Percentiles rank a stretch among this genome's conserved stretches.
Conservation (phyloP, 35 echinoderm and acorn worm species). For the Nesometra sesokonis region DNA sequence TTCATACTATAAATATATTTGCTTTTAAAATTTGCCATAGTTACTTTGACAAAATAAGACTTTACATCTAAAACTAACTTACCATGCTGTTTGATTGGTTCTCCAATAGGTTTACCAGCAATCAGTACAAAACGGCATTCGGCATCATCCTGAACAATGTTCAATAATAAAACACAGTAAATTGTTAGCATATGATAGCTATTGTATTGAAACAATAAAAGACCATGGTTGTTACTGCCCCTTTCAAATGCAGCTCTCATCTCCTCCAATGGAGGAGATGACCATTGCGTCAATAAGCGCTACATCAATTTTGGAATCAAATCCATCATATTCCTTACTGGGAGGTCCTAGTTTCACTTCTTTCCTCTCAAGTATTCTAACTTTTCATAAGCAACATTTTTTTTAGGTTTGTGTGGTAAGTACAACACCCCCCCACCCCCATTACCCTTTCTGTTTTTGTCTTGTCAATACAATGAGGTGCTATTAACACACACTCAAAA, state of each 20-base stretch:
- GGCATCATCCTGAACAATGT: background rate
- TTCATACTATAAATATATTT: too few relatives aligned
- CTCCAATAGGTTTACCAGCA: background rate
- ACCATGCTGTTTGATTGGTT: conserved; percentile 6
- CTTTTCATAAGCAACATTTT: too few relatives aligned
- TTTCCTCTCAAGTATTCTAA: background rate
- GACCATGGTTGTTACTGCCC: background rate
- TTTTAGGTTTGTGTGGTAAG: too few relatives aligned
- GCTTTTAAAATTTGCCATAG: too few relatives aligned
- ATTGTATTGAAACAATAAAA: background rate
- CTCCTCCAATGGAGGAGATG: background rate
- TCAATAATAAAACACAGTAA: background rate
- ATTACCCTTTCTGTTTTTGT: too few relatives aligned
- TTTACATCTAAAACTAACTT: background rate
- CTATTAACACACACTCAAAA: too few relatives aligned
- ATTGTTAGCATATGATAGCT: background rate
- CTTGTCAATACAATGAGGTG: too few relatives aligned
- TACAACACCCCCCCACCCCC: too few relatives aligned
- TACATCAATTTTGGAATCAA: background rate
- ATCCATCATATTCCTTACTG: background rate
- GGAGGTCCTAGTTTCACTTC: background rate
- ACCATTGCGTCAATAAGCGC: background rate
- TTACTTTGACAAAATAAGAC: background rate
- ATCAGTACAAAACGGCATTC: conserved; percentile 13
- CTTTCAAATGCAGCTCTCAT: background rate